Evolutionary conservation across 2,113 vertebrate genomes (phyloP).

Genomic region (Shinisaurus crocodilurus): DNA sequence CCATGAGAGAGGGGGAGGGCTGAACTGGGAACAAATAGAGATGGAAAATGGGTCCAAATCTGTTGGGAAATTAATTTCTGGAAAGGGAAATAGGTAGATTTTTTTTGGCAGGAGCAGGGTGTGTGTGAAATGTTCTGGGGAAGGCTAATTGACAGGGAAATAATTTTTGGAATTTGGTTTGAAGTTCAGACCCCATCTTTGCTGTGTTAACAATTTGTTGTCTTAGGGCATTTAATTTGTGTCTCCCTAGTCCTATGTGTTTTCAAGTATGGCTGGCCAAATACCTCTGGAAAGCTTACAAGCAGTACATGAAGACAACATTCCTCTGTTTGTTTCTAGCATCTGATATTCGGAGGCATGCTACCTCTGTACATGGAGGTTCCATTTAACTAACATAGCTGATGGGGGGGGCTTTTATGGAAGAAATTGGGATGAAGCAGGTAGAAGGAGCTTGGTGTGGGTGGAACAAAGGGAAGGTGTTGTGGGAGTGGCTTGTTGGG

Average conservation of each 20-base stretch:
- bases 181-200: background rate
- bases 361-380: background rate
- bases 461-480: background rate
- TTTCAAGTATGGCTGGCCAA: background rate
- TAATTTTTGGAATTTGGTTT: background rate
- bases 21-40: background rate
- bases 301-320: background rate
- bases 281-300: background rate
- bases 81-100: background rate
- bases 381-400: background rate
- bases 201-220: background rate
- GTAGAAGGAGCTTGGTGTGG: background rate
- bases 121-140: background rate
- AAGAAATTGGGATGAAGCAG: background rate
- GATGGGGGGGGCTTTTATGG: background rate
- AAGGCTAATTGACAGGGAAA: background rate
- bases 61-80: background rate
- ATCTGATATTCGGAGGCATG: background rate
- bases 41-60: background rate
- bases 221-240: background rate
- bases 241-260: background rate
- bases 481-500: background rate
- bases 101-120: background rate
- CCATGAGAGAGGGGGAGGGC: background rate
- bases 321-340: background rate